phyloP scores from a whole-genome alignment of 2,888 invertebrate species.

The Teleiodes luculella region DNA sequence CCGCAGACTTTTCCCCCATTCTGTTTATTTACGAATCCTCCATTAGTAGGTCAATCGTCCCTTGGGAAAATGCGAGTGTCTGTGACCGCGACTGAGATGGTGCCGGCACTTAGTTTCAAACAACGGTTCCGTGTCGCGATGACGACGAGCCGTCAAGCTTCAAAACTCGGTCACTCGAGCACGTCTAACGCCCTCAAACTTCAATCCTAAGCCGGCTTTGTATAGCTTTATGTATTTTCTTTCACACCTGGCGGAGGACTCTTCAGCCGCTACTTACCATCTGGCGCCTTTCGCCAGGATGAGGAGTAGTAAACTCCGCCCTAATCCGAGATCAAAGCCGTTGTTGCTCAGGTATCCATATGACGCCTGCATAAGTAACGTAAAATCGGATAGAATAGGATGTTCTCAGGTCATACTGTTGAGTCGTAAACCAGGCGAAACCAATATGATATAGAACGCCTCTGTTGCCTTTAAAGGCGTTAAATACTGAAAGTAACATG shows the following conservation, averaged over 20 bases:
- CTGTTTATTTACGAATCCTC: conserved; percentile 27
- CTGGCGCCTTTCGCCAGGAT: neutral
- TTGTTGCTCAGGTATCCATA: conserved; percentile 16
- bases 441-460: neutral
- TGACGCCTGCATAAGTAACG: conserved; percentile 21
- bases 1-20: neutral
- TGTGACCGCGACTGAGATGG: conserved; percentile 36
- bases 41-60: conserved; percentile 29
- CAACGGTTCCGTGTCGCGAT: conserved; percentile 33
- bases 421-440: conserved; percentile 21
- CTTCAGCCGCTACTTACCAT: neutral
- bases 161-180: conserved; percentile 44
- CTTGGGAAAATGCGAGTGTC: conserved; percentile 30
- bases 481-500: neutral
- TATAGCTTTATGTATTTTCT: neutral
- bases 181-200: conserved; percentile 37
- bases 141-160: conserved; percentile 30
- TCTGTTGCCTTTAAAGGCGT: neutral
- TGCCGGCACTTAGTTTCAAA: conserved; percentile 41
- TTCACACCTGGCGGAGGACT: neutral
- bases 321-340: conserved; percentile 21
- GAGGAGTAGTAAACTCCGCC: neutral
- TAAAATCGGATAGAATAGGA: conserved; percentile 22
- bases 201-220: conserved; percentile 30
- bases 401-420: conserved; percentile 24